Conservation (phyloP, 2,888 invertebrate species). For the Cosmopolites sordidus region DNA sequence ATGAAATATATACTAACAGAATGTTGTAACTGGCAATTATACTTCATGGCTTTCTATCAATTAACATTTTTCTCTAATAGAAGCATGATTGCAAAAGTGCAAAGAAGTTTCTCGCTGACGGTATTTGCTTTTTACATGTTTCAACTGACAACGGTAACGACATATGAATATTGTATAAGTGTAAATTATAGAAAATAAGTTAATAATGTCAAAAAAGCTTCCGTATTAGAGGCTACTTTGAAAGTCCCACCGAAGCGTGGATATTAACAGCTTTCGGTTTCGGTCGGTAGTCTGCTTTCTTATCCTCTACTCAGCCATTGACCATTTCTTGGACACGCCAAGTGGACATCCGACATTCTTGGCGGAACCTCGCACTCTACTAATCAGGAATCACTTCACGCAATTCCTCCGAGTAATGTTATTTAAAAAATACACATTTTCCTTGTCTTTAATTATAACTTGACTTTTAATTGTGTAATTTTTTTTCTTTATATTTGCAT, state of each 20-base stretch:
- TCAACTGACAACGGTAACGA: no score
- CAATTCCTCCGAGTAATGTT: slow-evolving; percentile 29
- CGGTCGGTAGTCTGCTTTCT: slow-evolving; percentile 44
- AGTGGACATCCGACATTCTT: slow-evolving; percentile 37
- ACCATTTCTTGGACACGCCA: slow-evolving; percentile 37
- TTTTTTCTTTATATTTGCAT: slow-evolving; percentile 23
- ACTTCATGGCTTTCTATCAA: no score
- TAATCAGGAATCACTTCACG: slow-evolving; percentile 36
- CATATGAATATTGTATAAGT: background rate
- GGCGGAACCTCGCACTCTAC: slow-evolving; percentile 33
- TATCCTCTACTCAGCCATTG: slow-evolving; percentile 37
- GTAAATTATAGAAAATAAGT: slow-evolving; percentile 2
- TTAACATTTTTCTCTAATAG: no score
- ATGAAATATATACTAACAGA: no score
- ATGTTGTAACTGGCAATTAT: no score
- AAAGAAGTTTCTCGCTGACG: no score
- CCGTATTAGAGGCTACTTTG: slow-evolving; percentile 25
- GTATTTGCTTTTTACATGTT: no score
- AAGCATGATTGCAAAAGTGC: no score
- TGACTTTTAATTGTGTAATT: slow-evolving; percentile 26
- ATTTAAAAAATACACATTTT: slow-evolving; percentile 27
- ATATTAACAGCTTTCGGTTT: slow-evolving; percentile 44
- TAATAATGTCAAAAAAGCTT: slow-evolving; percentile 20
- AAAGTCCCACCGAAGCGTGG: slow-evolving; percentile 46
- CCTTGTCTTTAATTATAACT: slow-evolving; percentile 27